A percentile compares a stretch with the other conserved stretches of the same genome.
Conservation (phyloP, 2,888 invertebrate species). For the Diaperis boleti region DNA sequence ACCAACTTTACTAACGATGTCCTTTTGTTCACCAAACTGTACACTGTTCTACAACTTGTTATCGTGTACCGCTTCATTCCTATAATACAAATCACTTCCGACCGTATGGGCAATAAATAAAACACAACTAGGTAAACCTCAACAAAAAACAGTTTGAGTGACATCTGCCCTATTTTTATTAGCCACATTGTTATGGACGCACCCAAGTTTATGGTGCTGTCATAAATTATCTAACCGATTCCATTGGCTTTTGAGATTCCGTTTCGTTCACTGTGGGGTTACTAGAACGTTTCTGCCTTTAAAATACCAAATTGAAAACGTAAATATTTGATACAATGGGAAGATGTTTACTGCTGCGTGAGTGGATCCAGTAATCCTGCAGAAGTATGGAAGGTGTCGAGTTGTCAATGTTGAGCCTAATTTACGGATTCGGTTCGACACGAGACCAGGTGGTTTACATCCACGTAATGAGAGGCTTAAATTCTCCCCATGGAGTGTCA, state of each 20-base stretch:
- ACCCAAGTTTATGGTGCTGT: conserved; percentile 20
- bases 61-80: conserved; percentile 7
- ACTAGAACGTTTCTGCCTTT: background rate
- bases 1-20: conserved; percentile 36
- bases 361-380: conserved; percentile 11
- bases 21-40: conserved; percentile 29
- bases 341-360: conserved; percentile 5
- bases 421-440: conserved; percentile 38
- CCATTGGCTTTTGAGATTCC: background rate
- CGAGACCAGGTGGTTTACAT: conserved; percentile 60
- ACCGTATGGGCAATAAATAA: conserved; percentile 18
- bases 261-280: background rate
- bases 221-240: conserved; percentile 23
- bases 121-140: conserved; percentile 6
- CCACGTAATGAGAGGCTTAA: conserved; percentile 59
- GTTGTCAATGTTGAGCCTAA: conserved; percentile 39
- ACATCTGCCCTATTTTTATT: conserved; percentile 51
- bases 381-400: conserved; percentile 33
- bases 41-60: conserved; percentile 19
- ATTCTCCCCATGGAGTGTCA: conserved; percentile 37
- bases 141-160: conserved; percentile 42
- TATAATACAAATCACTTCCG: conserved; percentile 9
- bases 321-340: conserved; percentile 9
- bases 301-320: conserved; percentile 4
- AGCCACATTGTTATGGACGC: conserved; percentile 30